A percentile compares a stretch with the other conserved stretches of the same genome.
Evolutionary conservation across 2,113 vertebrate genomes (phyloP).

Genomic region (Eulemur rufifrons): DNA sequence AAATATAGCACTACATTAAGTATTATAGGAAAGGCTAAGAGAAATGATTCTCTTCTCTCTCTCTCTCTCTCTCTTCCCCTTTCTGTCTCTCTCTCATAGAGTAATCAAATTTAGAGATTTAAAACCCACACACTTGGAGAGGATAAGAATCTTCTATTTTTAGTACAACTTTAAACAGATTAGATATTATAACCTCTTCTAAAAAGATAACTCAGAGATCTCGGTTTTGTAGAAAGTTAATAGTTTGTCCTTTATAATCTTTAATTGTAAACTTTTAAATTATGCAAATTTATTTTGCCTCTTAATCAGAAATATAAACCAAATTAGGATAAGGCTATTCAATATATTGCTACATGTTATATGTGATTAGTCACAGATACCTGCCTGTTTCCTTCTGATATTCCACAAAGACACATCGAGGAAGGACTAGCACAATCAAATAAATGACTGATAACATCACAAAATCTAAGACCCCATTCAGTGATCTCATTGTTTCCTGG

Average conservation of each 20-base stretch:
- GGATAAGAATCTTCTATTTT: neutral
- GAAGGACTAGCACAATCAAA: neutral
- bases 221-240: neutral
- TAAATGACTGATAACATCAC: neutral
- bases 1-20: neutral
- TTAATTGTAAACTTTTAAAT: neutral
- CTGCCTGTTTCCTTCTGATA: neutral
- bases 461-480: neutral
- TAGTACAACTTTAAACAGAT: neutral
- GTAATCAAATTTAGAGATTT: slow-evolving; percentile 8
- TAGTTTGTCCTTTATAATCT: neutral
- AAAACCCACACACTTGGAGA: neutral
- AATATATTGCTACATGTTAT: neutral
- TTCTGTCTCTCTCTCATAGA: neutral
- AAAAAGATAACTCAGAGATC: neutral
- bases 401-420: neutral
- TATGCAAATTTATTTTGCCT: neutral
- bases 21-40: neutral
- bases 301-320: neutral
- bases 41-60: neutral
- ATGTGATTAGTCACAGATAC: neutral
- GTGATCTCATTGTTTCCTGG: neutral
- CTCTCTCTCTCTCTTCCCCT: neutral
- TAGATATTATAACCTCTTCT: neutral
- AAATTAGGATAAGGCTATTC: neutral